Percentiles rank a stretch among this genome's conserved stretches.
Conservation (phyloP, 2,113 vertebrate genomes). For the Rhinolophus ferrumequinum region DNA sequence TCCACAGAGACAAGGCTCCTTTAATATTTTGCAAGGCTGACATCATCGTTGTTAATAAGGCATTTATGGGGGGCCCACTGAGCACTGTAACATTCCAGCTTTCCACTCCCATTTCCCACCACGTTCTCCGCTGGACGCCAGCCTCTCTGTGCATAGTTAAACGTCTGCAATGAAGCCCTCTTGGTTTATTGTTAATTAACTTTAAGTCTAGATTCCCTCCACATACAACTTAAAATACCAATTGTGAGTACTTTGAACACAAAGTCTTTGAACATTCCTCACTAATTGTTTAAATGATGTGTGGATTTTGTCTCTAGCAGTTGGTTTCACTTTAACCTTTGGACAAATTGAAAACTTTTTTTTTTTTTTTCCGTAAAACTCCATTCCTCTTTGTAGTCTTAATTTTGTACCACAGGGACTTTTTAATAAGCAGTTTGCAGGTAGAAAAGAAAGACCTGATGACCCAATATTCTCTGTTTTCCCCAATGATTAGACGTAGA, state of each 20-base stretch:
- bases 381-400: conserved; percentile 74
- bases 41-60: conserved; percentile 72
- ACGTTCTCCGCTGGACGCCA: conserved; percentile 56
- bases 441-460: conserved; percentile 74
- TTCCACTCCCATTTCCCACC: background rate
- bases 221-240: conserved; percentile 76
- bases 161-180: conserved; percentile 60
- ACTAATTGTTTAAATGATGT: conserved; percentile 79
- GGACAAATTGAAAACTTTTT: conserved; percentile 77
- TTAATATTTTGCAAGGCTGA: conserved; percentile 72
- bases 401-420: conserved; percentile 67
- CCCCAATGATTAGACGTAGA: conserved; percentile 68
- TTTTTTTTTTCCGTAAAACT: conserved; percentile 60
- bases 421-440: conserved; percentile 74
- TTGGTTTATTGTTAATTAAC: conserved; percentile 78
- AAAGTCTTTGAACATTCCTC: conserved; percentile 73
- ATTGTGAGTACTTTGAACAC: conserved; percentile 76
- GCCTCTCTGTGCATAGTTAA: conserved; percentile 58
- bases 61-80: conserved; percentile 74
- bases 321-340: conserved; percentile 79
- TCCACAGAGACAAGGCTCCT: background rate
- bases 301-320: conserved; percentile 74
- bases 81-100: conserved; percentile 50
- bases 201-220: conserved; percentile 68
- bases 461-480: conserved; percentile 71